A percentile compares a stretch with the other conserved stretches of the same genome.
These are phyloP conservation scores for Spheniscus mendiculus DNA, from an alignment of 2,113 vertebrate species.

Conservation along the genomic window DNA sequence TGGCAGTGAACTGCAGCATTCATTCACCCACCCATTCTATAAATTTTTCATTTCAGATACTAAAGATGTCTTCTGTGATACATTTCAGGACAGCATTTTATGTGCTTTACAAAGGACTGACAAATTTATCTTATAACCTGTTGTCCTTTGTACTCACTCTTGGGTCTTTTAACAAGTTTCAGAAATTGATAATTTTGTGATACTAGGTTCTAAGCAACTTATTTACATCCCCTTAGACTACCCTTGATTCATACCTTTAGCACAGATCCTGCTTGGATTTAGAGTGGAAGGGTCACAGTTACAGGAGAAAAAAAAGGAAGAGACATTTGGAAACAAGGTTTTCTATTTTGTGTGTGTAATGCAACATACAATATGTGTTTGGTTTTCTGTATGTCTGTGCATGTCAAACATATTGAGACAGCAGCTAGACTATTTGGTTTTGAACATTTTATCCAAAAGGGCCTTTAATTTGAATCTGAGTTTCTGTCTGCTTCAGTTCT, in stretches of 20 bases:
- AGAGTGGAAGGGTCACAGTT: not conserved
- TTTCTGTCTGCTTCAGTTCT: not conserved
- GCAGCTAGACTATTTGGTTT: not conserved
- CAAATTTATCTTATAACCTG: not conserved
- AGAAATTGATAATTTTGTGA: not conserved
- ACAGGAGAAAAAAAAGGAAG: not conserved
- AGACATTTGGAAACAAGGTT: not conserved
- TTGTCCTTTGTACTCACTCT: not conserved
- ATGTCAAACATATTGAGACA: not conserved
- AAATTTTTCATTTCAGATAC: conserved; percentile 48
- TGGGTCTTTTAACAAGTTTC: not conserved
- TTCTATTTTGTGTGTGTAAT: not conserved
- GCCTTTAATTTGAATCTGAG: not conserved
- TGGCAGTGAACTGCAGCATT: conserved; percentile 3
- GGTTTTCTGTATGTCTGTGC: not conserved
- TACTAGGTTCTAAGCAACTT: not conserved
- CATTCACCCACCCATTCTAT: conserved; percentile 31
- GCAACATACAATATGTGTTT: not conserved
- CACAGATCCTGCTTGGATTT: not conserved
- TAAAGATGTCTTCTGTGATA: conserved; percentile 40
- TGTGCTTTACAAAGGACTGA: not conserved
- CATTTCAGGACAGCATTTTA: conserved; percentile 41
- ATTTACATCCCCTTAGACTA: not conserved
- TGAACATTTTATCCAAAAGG: not conserved
- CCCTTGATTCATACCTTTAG: not conserved